Evolutionary conservation across 2,113 vertebrate genomes (phyloP).

Genomic region (Cyprinodon brontotheroides): DNA sequence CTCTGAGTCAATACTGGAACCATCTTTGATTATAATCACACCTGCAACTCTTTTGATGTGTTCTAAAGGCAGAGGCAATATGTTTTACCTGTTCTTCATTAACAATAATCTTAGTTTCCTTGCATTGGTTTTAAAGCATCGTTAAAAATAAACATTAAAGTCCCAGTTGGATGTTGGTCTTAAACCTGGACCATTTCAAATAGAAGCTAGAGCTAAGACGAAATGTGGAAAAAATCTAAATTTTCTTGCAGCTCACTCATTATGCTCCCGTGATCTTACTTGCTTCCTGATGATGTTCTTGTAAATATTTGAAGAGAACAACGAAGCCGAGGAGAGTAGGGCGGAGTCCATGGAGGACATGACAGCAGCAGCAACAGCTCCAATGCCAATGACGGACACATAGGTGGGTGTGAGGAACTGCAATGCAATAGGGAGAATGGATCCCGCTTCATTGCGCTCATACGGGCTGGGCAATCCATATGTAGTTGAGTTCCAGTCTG

Average conservation of each 20-base stretch:
- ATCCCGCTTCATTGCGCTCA: constrained; percentile 60
- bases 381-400: constrained; percentile 65
- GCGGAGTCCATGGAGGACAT: constrained; percentile 79
- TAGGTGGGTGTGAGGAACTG: constrained; percentile 64
- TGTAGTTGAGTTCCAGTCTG: constrained; percentile 73
- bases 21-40: no score
- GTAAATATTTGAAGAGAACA: constrained; percentile 73
- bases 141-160: no score
- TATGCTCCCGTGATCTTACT: constrained; percentile 17
- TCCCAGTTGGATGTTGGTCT: no score
- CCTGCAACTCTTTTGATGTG: no score
- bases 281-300: constrained; percentile 73
- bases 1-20: no score
- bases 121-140: no score
- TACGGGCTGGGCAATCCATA: constrained; percentile 59
- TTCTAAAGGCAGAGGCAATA: no score
- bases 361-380: constrained; percentile 76
- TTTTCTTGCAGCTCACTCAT: background rate
- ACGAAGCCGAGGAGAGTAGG: constrained; percentile 73
- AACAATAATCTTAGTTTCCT: no score
- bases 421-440: constrained; percentile 63
- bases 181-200: no score
- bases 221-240: no score
- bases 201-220: no score
- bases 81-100: no score